Percentiles rank a stretch among this genome's conserved stretches.
Conservation (phyloP, 1,140 invertebrate genomes). For the Dysdera silvatica region DNA sequence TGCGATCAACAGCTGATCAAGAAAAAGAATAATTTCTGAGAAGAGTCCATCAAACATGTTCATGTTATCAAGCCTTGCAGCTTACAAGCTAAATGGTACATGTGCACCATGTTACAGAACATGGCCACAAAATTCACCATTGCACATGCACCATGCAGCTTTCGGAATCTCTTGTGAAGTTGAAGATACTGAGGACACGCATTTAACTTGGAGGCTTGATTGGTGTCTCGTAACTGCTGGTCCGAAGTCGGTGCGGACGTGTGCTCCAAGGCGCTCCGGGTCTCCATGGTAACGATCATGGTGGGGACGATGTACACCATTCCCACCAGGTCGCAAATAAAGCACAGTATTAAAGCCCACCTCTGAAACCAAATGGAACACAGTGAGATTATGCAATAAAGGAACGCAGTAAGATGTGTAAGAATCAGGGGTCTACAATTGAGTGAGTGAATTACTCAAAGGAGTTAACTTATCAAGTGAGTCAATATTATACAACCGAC, state of each 20-base stretch:
- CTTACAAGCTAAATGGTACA: constrained; percentile 54
- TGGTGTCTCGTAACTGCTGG: constrained; percentile 54
- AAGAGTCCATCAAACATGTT: too few relatives aligned
- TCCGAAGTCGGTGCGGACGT: constrained; percentile 61
- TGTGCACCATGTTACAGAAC: constrained; percentile 59
- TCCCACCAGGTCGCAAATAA: constrained; percentile 58
- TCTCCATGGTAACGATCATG: constrained; percentile 49
- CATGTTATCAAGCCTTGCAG: too few relatives aligned
- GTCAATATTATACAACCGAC: too few relatives aligned
- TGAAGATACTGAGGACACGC: constrained; percentile 62
- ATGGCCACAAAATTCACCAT: constrained; percentile 63
- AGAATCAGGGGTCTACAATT: too few relatives aligned
- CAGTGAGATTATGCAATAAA: background rate
- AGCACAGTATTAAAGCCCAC: constrained; percentile 54
- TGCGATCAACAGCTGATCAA: too few relatives aligned
- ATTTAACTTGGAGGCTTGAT: constrained; percentile 47
- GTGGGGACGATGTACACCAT: constrained; percentile 60
- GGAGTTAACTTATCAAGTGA: too few relatives aligned
- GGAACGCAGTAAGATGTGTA: too few relatives aligned
- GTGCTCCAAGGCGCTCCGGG: constrained; percentile 52
- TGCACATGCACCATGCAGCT: constrained; percentile 58
- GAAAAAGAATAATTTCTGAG: too few relatives aligned
- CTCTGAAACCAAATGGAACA: constrained; percentile 52
- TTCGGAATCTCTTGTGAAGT: constrained; percentile 57
- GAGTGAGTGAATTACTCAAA: too few relatives aligned